Base-by-base conservation (phyloP, 2,113 vertebrate genomes). In the Cyanistes caeruleus region DNA sequence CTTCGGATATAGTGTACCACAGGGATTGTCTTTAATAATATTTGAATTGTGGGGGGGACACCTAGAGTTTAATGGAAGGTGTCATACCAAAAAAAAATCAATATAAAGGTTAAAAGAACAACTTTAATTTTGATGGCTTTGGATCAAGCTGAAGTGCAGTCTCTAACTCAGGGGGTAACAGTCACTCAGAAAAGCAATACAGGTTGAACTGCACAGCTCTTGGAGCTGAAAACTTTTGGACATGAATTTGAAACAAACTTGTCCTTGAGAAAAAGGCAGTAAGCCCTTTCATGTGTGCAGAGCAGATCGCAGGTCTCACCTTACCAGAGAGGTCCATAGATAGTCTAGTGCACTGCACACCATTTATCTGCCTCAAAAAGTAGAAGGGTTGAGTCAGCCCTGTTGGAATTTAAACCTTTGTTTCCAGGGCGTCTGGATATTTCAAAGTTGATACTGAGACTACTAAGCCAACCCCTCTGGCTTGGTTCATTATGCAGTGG, bases 351-450 rank as follows among this genome's bases (percentile, higher is more conserved):
- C 51, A 86, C 75, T 87, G 60, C 84, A 87, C 86, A 77, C 79
- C 52, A 89, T 91, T 95, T 93, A 95, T 96, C 95, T 95, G 33
- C 23, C 93, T 91, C 89, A 94, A 90, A 95, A 94, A 92, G 69
- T 62, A 39, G 95, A 94, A 95, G 84, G 65, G 92, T 84, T 97
- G 94, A 93, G 76, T 51, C 90, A 90, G 18, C 41, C 79, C 94
- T 95, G 96, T 84, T 96, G 95, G 82, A 95, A 95, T 93, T 96
- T 89, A 90, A 97, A 88, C 87, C 94, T 97, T 97, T 97, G 90
- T 96, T 97, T 97, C 92, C 90, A 97, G 59, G 69, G 74, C 33
- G 28, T 88, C 89, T 75, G 64, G 67, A 49, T 93, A 77, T 94
- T 97, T 97, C 97, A 97, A 96, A 96, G 94, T 46, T 67, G 84